These are phyloP conservation scores for Campylomormyrus tamandua DNA, from an alignment of 2,113 vertebrate genomes.

Conservation along the genomic window DNA sequence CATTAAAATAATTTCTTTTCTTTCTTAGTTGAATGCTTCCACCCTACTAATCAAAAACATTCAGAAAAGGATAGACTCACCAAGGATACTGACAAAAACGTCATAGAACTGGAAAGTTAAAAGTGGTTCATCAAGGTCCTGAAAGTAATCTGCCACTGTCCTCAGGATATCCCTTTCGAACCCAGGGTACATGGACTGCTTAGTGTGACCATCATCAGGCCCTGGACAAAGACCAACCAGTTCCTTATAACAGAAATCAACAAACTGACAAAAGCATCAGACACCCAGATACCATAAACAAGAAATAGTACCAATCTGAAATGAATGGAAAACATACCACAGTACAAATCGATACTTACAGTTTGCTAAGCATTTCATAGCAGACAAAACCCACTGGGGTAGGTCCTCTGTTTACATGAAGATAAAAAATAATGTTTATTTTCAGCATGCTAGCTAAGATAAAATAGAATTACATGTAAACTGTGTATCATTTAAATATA, in stretches of 20 bases:
- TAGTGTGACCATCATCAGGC: constrained; percentile 68
- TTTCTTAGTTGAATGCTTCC: not conserved
- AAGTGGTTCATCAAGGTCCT: constrained; percentile 69
- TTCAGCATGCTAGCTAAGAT: not conserved
- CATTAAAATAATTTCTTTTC: not conserved
- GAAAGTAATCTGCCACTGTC: constrained; percentile 74
- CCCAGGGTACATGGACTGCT: constrained; percentile 70
- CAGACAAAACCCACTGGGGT: constrained; percentile 81
- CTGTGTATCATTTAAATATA: not conserved
- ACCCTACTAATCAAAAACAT: not conserved
- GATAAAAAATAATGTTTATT: not conserved
- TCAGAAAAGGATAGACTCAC: constrained; percentile 48
- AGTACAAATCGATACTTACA: constrained; percentile 62
- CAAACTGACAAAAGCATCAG: not conserved
- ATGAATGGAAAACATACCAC: not conserved
- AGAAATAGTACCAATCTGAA: not conserved
- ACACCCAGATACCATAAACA: not conserved
- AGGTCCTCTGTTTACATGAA: constrained; percentile 55
- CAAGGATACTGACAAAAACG: constrained; percentile 72
- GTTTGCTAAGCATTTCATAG: constrained; percentile 79
- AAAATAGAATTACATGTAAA: not conserved
- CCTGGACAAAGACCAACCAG: constrained; percentile 45
- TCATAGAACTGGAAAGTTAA: constrained; percentile 77
- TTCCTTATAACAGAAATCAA: not conserved
- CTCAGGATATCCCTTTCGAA: constrained; percentile 80